phyloP scores from a whole-genome alignment of 64 coral and sea anemone species.

The Montipora foliosa region DNA sequence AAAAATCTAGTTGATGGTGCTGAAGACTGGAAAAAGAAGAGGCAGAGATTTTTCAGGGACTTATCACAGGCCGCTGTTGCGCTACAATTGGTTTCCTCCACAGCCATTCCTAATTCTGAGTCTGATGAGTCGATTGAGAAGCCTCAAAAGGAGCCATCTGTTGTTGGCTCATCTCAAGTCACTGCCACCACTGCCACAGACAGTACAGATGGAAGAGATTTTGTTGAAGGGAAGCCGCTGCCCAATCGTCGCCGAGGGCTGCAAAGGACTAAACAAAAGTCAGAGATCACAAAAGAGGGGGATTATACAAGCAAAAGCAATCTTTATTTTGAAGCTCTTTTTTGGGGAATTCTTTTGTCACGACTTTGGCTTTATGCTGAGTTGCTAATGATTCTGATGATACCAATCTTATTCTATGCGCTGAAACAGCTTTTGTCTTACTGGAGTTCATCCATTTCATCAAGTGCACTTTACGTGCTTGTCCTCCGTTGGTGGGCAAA shows the following conservation, averaged over 20 bases:
- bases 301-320: slow-evolving; percentile 63
- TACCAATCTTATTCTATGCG: slow-evolving; percentile 87
- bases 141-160: slow-evolving; percentile 33
- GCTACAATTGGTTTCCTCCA: background rate
- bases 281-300: slow-evolving; percentile 67
- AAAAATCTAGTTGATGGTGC: slow-evolving; percentile 17
- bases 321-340: slow-evolving; percentile 86
- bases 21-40: slow-evolving; percentile 56
- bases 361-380: slow-evolving; percentile 84
- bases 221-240: slow-evolving; percentile 49
- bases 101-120: slow-evolving; percentile 45
- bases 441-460: slow-evolving; percentile 74
- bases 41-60: slow-evolving; percentile 59
- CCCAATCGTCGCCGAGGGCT: slow-evolving; percentile 22
- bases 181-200: background rate
- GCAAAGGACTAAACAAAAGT: background rate
- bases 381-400: slow-evolving; percentile 79
- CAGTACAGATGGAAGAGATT: slow-evolving; percentile 34
- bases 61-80: slow-evolving; percentile 78
- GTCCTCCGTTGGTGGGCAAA: slow-evolving; percentile 14
- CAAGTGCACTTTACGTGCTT: slow-evolving; percentile 35
- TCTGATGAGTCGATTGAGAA: slow-evolving; percentile 72
- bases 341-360: slow-evolving; percentile 90
- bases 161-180: background rate
- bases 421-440: slow-evolving; percentile 68